Evolutionary conservation across 2,888 invertebrate genomes (phyloP), one percentile per base, ranked within the genome.

Genomic region (Trissoscelio sp.): DNA sequence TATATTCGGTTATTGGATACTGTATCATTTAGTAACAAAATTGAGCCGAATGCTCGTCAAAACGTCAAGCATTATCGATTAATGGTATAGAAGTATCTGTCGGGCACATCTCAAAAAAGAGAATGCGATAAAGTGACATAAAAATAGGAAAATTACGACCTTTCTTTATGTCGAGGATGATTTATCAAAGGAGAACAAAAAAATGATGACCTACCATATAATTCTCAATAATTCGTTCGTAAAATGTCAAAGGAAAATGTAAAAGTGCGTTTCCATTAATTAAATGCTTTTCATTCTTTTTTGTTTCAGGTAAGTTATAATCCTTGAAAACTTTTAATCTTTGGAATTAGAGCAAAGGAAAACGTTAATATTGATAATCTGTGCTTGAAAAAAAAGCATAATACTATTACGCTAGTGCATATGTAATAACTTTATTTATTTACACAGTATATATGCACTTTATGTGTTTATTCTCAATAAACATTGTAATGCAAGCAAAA

Each of bases 301-400:
- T 53, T 66, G 46, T 66, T 66, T 24, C 53, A 66, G 66, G 66
- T 66, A 42, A 66, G 66, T 46, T 14, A 22, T 7, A 14, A 14
- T 22, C 14, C 22, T 34, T n/a, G 9, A 0, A 20, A 51, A 51
- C 51, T 66, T 48, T 66, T 66, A 51, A 66, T 51, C 53, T 42
- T 11, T 3, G 2, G 66, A 51, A 53, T 53, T 53, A 53, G 31
- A 39, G 18, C 14, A 9, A 53, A 66, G 42, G 24, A 28, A 3
- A 24, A 9, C 39, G 22, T 12, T 37, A 64, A 48, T 51, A 6
- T 12, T 6, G 64, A 24, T 64, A 64, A 64, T n/a, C n/a, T n/a
- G n/a, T n/a, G n/a, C n/a, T n/a, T n/a, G 31, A 22, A 48, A 22
- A 22, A 16, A 44, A 2, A 16, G 16, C 9, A 34, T 11, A 34